Conservation (phyloP, 2,888 invertebrate genomes). For the Heliconius ismenius region DNA sequence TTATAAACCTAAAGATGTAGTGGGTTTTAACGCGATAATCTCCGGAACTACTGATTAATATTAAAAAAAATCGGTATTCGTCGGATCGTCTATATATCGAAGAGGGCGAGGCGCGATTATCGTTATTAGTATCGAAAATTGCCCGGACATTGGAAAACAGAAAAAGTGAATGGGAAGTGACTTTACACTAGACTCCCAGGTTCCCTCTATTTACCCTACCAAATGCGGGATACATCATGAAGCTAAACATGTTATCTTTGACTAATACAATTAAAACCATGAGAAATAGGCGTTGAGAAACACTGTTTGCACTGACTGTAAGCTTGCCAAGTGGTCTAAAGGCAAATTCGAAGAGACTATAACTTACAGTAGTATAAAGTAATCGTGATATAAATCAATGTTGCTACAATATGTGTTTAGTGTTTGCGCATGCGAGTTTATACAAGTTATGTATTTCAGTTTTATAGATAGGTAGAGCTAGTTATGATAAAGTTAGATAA, state of each 20-base stretch:
- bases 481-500: no score
- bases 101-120: no score
- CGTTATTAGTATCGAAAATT: no score
- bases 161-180: background rate
- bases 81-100: no score
- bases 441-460: background rate
- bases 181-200: no score
- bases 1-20: no score
- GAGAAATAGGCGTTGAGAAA: conserved; percentile 25
- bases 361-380: background rate
- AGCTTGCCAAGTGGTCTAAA: conserved; percentile 35
- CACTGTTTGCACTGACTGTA: conserved; percentile 32
- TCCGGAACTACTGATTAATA: no score
- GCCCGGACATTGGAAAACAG: no score
- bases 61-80: no score
- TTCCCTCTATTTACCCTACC: no score
- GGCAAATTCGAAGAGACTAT: conserved; percentile 7
- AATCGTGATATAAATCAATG: conserved; percentile 11
- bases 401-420: background rate
- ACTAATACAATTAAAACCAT: background rate
- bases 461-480: background rate
- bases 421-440: background rate
- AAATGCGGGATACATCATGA: no score
- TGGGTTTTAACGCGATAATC: no score
- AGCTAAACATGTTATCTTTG: background rate